phyloP scores from a whole-genome alignment of 2,113 vertebrate species.

The Trochalopteron elliotii region DNA sequence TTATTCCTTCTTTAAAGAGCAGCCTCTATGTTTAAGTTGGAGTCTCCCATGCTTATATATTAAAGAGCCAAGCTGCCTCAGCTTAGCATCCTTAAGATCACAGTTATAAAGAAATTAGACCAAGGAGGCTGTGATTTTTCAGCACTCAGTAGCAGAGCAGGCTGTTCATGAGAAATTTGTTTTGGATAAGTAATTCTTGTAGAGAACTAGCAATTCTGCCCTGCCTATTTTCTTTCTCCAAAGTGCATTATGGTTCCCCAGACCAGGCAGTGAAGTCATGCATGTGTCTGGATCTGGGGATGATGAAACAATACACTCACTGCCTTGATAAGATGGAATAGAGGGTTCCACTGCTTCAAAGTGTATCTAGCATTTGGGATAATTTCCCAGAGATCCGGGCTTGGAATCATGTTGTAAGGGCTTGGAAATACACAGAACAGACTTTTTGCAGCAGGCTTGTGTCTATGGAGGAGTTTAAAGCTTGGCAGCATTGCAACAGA shows the following conservation, averaged over 20 bases:
- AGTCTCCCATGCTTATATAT: background rate
- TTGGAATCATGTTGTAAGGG: background rate
- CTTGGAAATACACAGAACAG: background rate
- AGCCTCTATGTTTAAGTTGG: background rate
- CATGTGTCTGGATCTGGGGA: background rate
- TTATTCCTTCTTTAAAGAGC: background rate
- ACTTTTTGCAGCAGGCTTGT: background rate
- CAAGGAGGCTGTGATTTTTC: background rate
- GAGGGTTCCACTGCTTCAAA: background rate
- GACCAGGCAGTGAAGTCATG: background rate
- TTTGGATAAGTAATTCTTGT: background rate
- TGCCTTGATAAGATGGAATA: background rate
- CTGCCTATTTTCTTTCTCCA: background rate
- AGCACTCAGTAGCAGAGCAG: background rate
- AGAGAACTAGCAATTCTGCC: background rate
- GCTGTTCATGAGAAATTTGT: background rate
- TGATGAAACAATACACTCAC: background rate
- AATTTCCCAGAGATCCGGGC: background rate
- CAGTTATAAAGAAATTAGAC: background rate
- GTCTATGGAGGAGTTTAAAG: background rate
- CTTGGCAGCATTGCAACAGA: background rate
- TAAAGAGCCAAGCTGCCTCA: background rate
- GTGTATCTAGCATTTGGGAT: background rate
- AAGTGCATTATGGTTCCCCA: background rate
- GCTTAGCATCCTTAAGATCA: background rate